phyloP scores from a whole-genome alignment of 2,113 vertebrate genomes.

The Nipponia nippon region DNA sequence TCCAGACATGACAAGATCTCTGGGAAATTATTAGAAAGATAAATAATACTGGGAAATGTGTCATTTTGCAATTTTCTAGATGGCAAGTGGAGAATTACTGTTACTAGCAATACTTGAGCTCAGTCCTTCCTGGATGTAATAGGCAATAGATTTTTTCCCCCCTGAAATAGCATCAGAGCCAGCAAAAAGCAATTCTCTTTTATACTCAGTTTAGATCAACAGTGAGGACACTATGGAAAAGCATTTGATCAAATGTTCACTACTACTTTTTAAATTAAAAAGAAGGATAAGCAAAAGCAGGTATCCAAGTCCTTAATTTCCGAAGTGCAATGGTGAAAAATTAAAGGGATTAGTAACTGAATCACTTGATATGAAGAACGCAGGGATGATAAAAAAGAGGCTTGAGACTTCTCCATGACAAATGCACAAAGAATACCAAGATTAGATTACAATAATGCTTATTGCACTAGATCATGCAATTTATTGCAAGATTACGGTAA shows the following conservation, averaged over 20 bases:
- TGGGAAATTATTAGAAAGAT: not conserved
- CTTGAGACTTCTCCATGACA: not conserved
- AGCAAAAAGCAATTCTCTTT: not conserved
- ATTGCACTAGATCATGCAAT: not conserved
- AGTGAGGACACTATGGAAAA: not conserved
- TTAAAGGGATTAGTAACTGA: not conserved
- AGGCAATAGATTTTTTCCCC: not conserved
- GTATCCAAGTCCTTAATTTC: not conserved
- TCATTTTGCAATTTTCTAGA: not conserved
- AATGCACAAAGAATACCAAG: not conserved
- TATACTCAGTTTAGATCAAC: not conserved
- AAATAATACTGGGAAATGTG: not conserved
- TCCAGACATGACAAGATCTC: not conserved
- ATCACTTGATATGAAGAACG: not conserved
- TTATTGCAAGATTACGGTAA: not conserved
- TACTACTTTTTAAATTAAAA: not conserved
- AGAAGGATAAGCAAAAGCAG: not conserved
- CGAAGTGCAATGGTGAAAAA: not conserved
- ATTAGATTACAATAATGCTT: not conserved
- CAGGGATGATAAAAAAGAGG: not conserved
- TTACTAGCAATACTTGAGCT: not conserved
- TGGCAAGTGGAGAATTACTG: not conserved
- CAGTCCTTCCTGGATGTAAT: not conserved
- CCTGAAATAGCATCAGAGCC: not conserved
- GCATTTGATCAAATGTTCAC: not conserved